Conservation (phyloP, 2,797 vertebrate species). For the Enteromius afrohamiltoni region DNA sequence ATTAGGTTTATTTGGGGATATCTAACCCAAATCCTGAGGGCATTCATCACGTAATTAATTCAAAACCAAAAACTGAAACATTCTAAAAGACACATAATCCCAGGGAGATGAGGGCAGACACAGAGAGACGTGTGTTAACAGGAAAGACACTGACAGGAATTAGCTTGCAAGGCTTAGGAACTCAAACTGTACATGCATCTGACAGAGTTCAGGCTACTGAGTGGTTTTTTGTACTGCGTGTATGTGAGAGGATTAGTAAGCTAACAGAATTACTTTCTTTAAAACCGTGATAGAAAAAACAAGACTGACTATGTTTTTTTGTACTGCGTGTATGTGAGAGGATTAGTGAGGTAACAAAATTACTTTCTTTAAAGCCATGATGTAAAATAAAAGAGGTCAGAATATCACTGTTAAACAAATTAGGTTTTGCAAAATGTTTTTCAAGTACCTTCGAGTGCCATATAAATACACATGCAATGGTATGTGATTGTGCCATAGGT, state of each 20-base stretch:
- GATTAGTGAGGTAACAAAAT: background rate
- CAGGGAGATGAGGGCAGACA: background rate
- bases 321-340: background rate
- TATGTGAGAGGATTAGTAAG: background rate
- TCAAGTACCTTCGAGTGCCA: background rate
- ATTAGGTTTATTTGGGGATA: background rate
- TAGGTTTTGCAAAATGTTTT: background rate
- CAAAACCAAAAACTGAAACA: constrained; percentile 24
- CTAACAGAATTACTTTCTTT: background rate
- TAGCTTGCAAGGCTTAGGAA: constrained; percentile 8
- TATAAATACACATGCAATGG: background rate
- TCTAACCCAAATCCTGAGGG: background rate
- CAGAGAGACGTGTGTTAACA: constrained; percentile 21
- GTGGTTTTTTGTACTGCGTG: background rate
- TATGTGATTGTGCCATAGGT: background rate
- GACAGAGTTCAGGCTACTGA: background rate
- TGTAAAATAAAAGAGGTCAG: background rate
- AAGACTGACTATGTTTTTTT: background rate
- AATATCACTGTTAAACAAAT: background rate
- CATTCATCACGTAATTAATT: background rate
- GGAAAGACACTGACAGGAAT: constrained; percentile 25
- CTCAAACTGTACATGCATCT: constrained; percentile 3
- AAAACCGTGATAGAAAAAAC: background rate
- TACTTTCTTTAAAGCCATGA: background rate
- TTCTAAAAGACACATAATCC: constrained; percentile 29